Base-by-base conservation (phyloP, 2,113 vertebrate species). In the Mesembrinibis cayennensis region DNA sequence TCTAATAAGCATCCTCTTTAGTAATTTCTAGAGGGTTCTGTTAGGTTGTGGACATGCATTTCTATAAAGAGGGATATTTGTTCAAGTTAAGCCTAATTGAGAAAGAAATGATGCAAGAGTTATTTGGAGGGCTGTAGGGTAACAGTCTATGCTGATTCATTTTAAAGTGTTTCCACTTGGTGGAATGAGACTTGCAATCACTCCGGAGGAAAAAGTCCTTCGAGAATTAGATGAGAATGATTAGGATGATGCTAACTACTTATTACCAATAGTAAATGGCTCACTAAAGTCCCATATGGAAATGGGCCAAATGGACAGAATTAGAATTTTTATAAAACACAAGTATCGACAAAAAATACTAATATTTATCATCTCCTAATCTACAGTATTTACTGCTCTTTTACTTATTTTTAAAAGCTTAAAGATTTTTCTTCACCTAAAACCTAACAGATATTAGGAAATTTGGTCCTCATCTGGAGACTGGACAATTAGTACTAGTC, bases 21-120 rank as follows among this genome's bases (percentile, higher is more conserved):
- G 56, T 50, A 74, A 85, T 93, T 87, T 91, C 61, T 71, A 69
- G 78, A 66, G 36, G 38, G 16, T 65, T 76, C 72, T 66, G 23
- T n/a, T 93, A 40, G 71, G 50, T 45, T 88, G 63, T 82, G 62
- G 62, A 88, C 66, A 58, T 72, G 40, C 18, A 38, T 85, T 79
- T 82, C 62, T 34, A 65, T 34, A 73, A 82, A 67, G 44, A 85
- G 30, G 30, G 42, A 42, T 94, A 95, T 95, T 92, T 90, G 63
- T 93, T 96, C 89, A 83, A 92, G 85, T 84, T 90, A 91, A 92
- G 71, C 67, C 59, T 92, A 87, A 96, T 94, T 93, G 78, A 96
- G 93, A 83, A 93, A 93, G 84, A 96, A 96, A 93, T 93, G 45
- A 90, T 88, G 90, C 88, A 94, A 89, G 71, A 92, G 82, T 94